Base-by-base conservation (phyloP, 2,113 vertebrate genomes). In the Maylandia zebra region DNA sequence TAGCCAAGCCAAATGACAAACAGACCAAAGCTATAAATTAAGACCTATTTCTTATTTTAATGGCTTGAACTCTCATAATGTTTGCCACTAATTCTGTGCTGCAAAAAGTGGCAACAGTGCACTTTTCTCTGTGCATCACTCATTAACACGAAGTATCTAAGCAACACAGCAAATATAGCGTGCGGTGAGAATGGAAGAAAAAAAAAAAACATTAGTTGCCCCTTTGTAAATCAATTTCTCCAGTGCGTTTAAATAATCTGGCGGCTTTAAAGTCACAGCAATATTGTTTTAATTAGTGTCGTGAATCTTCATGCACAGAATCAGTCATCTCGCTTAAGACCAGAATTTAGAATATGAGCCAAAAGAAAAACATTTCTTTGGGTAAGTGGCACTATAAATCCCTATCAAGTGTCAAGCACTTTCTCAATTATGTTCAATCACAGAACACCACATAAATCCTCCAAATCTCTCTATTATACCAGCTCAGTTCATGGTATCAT, bases 1-100 rank as follows among this genome's bases (percentile, higher is more conserved):
- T 95, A 96, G 96, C 95, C 90, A 88, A 95, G 95, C 92, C 95
- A 96, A 96, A 97, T 95, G 95, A 96, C 96, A 96, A 96, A 96
- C 96, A 96, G 96, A 94, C 94, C 93, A 83, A 43, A 86, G 91
- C 89, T 85, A 94, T 96, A 96, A 97, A 96, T 96, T 97, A 96
- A 91, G 89, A 93, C 90, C 89, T 93, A 89, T 92, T 94, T 91
- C 87, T 94, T 81, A 81, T 93, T 95, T 94, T 94, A 96, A 95
- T 95, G 94, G 91, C 90, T 95, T 95, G 95, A 92, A 92, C 93
- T 95, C 95, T 93, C 91, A 93, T 96, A 95, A 95, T 95, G 93
- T 95, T 95, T 95, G 89, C 94, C 94, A 95, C 94, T 95, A 95
- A 95, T 94, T 94, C 93, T 92, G 87, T 90, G 84, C 88, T 89